Conservation (phyloP, 2,797 vertebrate species). For the Alosa sapidissima region DNA sequence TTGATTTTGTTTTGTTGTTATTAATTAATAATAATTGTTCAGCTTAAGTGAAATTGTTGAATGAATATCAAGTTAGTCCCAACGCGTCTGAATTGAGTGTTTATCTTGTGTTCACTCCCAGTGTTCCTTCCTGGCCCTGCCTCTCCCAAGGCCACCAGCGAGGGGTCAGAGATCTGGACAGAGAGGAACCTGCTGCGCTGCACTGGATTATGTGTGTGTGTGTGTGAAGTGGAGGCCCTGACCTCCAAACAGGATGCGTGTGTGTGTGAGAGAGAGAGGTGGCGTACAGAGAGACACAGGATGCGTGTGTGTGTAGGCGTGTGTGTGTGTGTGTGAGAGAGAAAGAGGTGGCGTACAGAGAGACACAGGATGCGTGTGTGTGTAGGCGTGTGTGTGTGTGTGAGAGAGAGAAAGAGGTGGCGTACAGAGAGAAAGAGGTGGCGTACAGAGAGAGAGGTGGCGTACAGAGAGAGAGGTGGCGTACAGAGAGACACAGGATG, state of each 20-base stretch:
- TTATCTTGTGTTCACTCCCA: neutral
- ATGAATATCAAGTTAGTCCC: neutral
- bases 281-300: too few relatives aligned
- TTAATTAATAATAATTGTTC: too few relatives aligned
- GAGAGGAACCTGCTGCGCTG: neutral
- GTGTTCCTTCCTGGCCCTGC: neutral
- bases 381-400: slow-evolving; percentile 20
- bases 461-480: too few relatives aligned
- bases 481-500: neutral
- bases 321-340: neutral
- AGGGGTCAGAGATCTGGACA: neutral
- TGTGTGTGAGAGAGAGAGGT: too few relatives aligned
- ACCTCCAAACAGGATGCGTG: neutral
- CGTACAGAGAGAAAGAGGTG: too few relatives aligned
- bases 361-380: slow-evolving; percentile 3
- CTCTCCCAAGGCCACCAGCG: neutral
- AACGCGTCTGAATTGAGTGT: neutral
- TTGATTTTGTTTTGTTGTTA: too few relatives aligned
- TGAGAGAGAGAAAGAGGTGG: too few relatives aligned
- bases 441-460: too few relatives aligned
- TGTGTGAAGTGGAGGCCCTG: neutral
- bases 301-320: neutral
- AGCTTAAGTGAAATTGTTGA: too few relatives aligned
- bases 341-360: too few relatives aligned
- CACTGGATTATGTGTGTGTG: neutral